These are phyloP conservation scores for Abramis brama DNA, from an alignment of 2,113 vertebrate species.

Conservation along the genomic window DNA sequence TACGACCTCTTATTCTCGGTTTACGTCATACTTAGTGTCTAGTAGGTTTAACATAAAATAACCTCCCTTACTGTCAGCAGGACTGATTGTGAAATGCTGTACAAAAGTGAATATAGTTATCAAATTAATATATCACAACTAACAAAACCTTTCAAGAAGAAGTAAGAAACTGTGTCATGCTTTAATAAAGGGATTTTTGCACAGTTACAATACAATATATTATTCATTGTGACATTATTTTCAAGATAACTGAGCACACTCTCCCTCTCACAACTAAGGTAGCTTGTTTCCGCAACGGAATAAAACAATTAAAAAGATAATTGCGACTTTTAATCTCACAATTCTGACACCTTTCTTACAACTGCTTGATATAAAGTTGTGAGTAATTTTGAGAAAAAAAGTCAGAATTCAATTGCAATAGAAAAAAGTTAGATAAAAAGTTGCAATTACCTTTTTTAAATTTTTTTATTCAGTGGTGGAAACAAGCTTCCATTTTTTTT, in stretches of 20 bases:
- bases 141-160: neutral
- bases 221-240: neutral
- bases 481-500: too few species aligned
- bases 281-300: too few species aligned
- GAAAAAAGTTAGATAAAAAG: too few species aligned
- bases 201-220: neutral
- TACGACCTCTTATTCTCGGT: conserved; percentile 9
- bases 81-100: neutral
- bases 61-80: neutral
- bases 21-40: neutral
- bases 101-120: neutral
- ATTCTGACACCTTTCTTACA: too few species aligned
- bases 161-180: neutral
- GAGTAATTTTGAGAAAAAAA: too few species aligned
- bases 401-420: too few species aligned
- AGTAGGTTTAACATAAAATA: neutral
- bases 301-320: too few species aligned
- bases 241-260: neutral
- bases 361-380: too few species aligned
- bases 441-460: too few species aligned
- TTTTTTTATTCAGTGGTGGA: too few species aligned
- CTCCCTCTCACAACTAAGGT: neutral
- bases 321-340: too few species aligned
- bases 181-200: neutral
- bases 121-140: neutral